Conservation (phyloP, 2,888 invertebrate genomes). For the Galeruca laticollis region DNA sequence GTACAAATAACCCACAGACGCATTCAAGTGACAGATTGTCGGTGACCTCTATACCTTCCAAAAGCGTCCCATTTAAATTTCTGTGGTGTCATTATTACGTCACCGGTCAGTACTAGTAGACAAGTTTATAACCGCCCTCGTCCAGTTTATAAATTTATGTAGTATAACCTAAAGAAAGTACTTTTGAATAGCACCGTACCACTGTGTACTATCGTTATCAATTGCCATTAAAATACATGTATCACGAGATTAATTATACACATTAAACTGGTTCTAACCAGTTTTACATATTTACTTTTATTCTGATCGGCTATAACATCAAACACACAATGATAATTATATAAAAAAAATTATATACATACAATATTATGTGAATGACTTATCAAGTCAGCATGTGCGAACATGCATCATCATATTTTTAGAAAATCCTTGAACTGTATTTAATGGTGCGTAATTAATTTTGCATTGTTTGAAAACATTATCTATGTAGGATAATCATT, state of each 20-base stretch:
- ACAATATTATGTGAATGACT: background rate
- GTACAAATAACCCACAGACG: no score
- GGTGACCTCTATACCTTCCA: no score
- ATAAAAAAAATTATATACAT: background rate
- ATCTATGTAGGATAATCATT: background rate
- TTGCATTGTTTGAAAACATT: background rate
- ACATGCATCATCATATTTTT: background rate
- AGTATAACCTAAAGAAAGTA: no score
- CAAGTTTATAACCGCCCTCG: no score
- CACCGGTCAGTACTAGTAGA: no score
- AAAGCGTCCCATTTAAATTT: no score
- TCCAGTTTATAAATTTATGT: no score
- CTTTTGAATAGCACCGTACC: no score
- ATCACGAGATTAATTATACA: background rate
- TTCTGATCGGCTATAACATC: background rate
- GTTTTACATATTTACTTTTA: background rate
- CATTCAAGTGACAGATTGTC: no score
- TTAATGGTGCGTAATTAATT: background rate
- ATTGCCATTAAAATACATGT: background rate
- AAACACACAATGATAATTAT: background rate
- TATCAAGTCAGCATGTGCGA: background rate
- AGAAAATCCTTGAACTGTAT: slow-evolving; percentile 1
- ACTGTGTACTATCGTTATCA: no score
- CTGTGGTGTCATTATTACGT: no score
- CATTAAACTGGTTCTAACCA: background rate